These are phyloP conservation scores for Leucania comma DNA, from an alignment of 2,888 invertebrate species.

Conservation along the genomic window DNA sequence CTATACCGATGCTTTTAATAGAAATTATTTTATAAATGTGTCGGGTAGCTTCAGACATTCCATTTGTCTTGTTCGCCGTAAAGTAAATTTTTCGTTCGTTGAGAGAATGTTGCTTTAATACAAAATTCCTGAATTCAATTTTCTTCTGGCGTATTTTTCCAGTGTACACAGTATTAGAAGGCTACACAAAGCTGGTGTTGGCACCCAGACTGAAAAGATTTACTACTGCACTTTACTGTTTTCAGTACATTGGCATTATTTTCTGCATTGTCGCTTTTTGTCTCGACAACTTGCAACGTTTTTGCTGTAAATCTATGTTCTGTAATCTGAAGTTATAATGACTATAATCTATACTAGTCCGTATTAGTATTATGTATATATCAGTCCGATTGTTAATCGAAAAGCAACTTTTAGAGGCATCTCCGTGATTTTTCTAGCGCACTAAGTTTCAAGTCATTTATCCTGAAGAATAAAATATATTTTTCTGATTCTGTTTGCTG, in stretches of 20 bases:
- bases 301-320: constrained; percentile 20
- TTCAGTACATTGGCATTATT: constrained; percentile 36
- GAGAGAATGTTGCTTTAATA: constrained; percentile 15
- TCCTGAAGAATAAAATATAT: too few species aligned
- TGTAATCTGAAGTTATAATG: not conserved
- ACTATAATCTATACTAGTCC: not conserved
- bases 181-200: constrained; percentile 18
- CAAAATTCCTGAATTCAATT: constrained; percentile 34
- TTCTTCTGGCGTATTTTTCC: constrained; percentile 21
- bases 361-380: too few species aligned
- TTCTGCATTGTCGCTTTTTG: constrained; percentile 42
- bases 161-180: constrained; percentile 35
- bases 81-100: not conserved
- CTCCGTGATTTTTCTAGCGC: too few species aligned
- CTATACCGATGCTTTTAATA: constrained; percentile 3
- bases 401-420: too few species aligned
- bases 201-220: constrained; percentile 39
- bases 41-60: constrained; percentile 19
- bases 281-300: constrained; percentile 26
- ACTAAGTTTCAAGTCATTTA: too few species aligned
- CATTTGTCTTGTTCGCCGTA: constrained; percentile 4
- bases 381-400: too few species aligned
- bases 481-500: too few species aligned
- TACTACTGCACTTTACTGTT: constrained; percentile 42
- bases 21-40: constrained; percentile 6